These are phyloP conservation scores for Polypterus senegalus DNA, from an alignment of 2,113 vertebrate species.

Conservation along the genomic window DNA sequence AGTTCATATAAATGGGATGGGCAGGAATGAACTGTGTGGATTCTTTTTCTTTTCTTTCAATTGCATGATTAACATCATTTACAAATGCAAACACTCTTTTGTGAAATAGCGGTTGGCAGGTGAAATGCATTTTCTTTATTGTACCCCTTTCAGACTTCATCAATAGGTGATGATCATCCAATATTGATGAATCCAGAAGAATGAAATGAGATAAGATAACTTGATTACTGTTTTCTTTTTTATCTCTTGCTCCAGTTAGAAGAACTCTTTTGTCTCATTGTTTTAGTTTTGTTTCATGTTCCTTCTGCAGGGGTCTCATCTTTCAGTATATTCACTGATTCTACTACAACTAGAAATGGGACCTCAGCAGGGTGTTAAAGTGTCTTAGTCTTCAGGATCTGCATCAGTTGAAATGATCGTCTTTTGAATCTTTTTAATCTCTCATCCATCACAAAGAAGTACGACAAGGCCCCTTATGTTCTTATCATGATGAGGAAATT, in stretches of 20 bases:
- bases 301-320: conserved; percentile 36
- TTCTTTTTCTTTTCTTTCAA: too few relatives aligned
- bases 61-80: too few relatives aligned
- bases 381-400: conserved; percentile 26
- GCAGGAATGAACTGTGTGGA: too few relatives aligned
- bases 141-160: too few relatives aligned
- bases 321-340: conserved; percentile 35
- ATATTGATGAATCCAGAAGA: background rate
- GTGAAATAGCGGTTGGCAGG: too few relatives aligned
- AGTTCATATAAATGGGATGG: too few relatives aligned
- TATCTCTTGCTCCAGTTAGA: conserved; percentile 17
- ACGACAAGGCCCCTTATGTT: conserved; percentile 38
- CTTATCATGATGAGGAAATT: conserved; percentile 42
- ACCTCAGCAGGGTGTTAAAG: conserved; percentile 47
- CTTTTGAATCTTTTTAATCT: conserved; percentile 63
- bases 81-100: too few relatives aligned
- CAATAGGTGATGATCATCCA: background rate
- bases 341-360: conserved; percentile 39
- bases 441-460: conserved; percentile 55
- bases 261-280: conserved; percentile 7
- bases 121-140: too few relatives aligned
- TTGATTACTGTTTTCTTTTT: conserved; percentile 32
- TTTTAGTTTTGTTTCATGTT: conserved; percentile 27
- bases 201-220: conserved; percentile 22
- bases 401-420: conserved; percentile 20